Evolutionary conservation across 2,888 invertebrate genomes (phyloP).

Genomic region (Acrobasis suavella): DNA sequence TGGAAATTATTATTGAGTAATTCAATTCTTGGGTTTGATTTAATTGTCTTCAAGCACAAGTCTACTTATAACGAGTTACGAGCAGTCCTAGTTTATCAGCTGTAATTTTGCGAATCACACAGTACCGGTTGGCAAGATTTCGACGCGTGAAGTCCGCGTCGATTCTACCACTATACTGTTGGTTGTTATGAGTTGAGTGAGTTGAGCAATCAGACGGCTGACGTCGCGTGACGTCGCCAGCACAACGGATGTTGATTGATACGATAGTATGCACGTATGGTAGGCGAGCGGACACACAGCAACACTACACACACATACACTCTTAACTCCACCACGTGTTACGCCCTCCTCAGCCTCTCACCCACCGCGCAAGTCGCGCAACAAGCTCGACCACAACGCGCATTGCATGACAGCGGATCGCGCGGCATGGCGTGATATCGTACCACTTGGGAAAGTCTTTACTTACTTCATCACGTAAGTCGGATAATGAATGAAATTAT

Average conservation of each 20-base stretch:
- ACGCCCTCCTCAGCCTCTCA: too few relatives aligned
- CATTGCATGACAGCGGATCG: constrained; percentile 43
- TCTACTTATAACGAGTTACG: constrained; percentile 41
- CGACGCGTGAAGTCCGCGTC: constrained; percentile 53
- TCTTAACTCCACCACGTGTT: constrained; percentile 11
- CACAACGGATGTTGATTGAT: constrained; percentile 41
- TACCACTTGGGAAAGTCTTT: constrained; percentile 67
- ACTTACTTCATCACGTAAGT: constrained; percentile 26
- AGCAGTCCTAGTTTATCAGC: constrained; percentile 37
- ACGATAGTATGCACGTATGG: constrained; percentile 25
- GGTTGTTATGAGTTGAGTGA: constrained; percentile 2
- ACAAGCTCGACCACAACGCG: constrained; percentile 24
- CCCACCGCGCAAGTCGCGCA: constrained; percentile 29
- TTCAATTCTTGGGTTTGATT: constrained; percentile 1
- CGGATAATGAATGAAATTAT: constrained; percentile 27
- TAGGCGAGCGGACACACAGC: constrained; percentile 32
- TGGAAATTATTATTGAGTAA: background rate
- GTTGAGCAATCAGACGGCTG: constrained; percentile 34
- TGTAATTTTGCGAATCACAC: constrained; percentile 44
- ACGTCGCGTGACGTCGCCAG: constrained; percentile 59
- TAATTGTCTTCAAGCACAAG: constrained; percentile 33
- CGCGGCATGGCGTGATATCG: constrained; percentile 75
- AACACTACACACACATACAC: constrained; percentile 30
- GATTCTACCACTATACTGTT: constrained; percentile 61
- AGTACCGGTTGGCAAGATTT: constrained; percentile 45